Evolutionary conservation across 2,113 vertebrate species (phyloP).

Genomic region (Ciconia maguari): DNA sequence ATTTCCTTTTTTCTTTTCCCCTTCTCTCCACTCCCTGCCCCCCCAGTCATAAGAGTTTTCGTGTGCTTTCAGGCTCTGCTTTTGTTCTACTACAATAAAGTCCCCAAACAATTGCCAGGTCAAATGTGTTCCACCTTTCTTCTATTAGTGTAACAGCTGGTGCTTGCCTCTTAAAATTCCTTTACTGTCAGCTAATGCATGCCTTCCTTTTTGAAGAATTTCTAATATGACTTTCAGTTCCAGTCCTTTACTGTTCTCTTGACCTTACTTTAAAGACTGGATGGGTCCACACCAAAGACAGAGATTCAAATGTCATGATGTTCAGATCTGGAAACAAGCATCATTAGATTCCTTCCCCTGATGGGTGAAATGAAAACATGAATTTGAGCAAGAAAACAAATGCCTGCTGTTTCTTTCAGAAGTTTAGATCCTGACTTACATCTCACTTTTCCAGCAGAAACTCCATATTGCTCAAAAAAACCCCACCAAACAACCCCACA

Average conservation of each 20-base stretch:
- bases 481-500: neutral
- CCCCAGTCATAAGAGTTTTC: neutral
- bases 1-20: neutral
- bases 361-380: neutral
- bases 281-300: neutral
- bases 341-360: neutral
- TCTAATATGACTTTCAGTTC: neutral
- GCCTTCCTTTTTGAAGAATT: neutral
- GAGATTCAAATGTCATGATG: neutral
- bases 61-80: neutral
- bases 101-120: slow-evolving; percentile 2
- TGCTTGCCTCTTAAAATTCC: slow-evolving; percentile 23
- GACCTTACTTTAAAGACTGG: neutral
- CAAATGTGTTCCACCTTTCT: neutral
- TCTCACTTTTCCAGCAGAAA: neutral
- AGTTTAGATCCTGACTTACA: neutral
- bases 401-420: neutral
- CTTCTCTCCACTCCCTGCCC: neutral
- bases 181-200: neutral
- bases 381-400: neutral
- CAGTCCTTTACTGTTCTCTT: neutral
- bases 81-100: slow-evolving; percentile 21
- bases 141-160: slow-evolving; percentile 10
- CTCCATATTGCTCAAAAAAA: neutral
- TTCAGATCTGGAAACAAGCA: neutral